Evolutionary conservation across 2,888 invertebrate genomes (phyloP).

Genomic region (Oithona nana): DNA sequence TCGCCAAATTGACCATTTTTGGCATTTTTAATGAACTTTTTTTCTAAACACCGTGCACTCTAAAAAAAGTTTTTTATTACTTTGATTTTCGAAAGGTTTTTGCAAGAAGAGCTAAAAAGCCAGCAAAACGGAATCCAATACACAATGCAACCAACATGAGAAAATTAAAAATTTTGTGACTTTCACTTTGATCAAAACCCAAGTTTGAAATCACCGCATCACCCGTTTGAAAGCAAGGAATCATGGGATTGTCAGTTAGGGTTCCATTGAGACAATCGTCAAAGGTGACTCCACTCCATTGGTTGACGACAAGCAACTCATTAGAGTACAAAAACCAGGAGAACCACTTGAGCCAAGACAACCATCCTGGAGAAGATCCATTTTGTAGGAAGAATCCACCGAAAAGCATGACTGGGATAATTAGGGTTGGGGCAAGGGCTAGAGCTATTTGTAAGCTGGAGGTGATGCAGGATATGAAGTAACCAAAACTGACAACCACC

Average conservation of each 20-base stretch:
- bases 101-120: background rate
- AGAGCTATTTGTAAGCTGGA: conserved; percentile 67
- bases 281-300: conserved; percentile 51
- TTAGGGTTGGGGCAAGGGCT: conserved; percentile 71
- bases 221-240: background rate
- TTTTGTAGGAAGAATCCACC: conserved; percentile 31
- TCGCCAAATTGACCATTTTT: too few species aligned
- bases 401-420: conserved; percentile 81
- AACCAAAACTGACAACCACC: conserved; percentile 37
- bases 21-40: too few species aligned
- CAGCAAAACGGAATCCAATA: background rate
- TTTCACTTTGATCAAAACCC: background rate
- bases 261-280: conserved; percentile 24
- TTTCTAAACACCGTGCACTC: too few species aligned
- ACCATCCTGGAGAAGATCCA: conserved; percentile 12
- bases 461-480: conserved; percentile 70
- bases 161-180: background rate
- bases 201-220: background rate
- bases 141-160: background rate
- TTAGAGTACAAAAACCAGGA: conserved; percentile 75
- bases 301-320: conserved; percentile 58
- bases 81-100: background rate
- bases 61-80: background rate
- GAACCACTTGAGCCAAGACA: conserved; percentile 49
- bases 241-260: conserved; percentile 40